These are phyloP conservation scores for Falco naumanni DNA, from an alignment of 2,797 vertebrate species.

Conservation along the genomic window DNA sequence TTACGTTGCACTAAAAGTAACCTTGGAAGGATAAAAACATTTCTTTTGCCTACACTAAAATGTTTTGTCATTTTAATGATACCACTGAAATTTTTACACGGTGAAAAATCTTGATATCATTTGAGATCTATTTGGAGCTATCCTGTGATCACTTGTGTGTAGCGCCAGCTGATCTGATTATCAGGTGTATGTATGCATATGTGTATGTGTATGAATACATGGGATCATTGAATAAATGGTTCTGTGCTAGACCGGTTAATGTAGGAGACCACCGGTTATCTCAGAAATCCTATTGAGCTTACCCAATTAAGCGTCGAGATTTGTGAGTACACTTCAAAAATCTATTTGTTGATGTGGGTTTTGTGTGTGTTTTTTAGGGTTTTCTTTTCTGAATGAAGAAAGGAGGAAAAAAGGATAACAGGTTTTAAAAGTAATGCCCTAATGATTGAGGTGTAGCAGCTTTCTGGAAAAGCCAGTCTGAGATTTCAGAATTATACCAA, in stretches of 20 bases:
- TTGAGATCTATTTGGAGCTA: background rate
- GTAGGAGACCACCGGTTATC: background rate
- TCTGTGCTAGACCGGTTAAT: background rate
- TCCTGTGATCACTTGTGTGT: background rate
- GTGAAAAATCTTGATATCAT: background rate
- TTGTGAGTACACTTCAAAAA: background rate
- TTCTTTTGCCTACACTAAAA: background rate
- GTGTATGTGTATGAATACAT: background rate
- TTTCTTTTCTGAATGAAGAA: background rate
- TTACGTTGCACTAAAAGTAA: background rate
- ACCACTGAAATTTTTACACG: background rate
- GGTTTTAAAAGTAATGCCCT: background rate
- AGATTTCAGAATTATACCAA: background rate
- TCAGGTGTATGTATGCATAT: background rate
- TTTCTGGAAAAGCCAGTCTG: background rate
- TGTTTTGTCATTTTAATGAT: background rate
- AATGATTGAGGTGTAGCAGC: background rate
- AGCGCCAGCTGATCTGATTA: background rate
- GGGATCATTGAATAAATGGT: background rate
- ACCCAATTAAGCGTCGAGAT: rapidly evolving
- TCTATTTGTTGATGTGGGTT: background rate
- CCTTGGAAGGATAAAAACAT: background rate
- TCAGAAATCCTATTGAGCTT: background rate
- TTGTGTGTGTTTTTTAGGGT: too few relatives aligned
- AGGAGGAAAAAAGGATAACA: background rate